A percentile compares a stretch with the other conserved stretches of the same genome.
These are phyloP conservation scores for Amiota minor DNA, from an alignment of 2,888 invertebrate species.

Conservation along the genomic window DNA sequence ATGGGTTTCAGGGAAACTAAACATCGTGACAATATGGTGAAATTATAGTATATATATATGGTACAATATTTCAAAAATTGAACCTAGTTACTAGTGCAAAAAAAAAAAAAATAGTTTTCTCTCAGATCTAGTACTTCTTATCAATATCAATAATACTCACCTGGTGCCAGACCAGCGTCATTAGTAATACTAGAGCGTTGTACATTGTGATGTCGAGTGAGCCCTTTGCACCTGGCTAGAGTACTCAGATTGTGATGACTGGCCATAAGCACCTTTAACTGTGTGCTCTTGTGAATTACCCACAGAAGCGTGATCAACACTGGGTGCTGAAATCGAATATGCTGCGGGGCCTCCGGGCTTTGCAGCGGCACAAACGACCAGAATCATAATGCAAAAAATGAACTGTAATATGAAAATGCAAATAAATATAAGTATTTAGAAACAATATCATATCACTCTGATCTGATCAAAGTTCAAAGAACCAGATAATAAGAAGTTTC, in stretches of 20 bases:
- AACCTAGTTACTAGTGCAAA: no score
- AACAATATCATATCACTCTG: background rate
- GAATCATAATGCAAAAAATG: constrained; percentile 67
- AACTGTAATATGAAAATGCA: constrained; percentile 50
- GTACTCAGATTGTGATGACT: constrained; percentile 73
- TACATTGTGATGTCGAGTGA: constrained; percentile 72
- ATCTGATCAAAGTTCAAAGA: background rate
- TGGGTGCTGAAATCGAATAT: constrained; percentile 72
- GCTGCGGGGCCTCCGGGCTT: constrained; percentile 72
- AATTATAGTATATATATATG: no score
- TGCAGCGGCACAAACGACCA: constrained; percentile 69
- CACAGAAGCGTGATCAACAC: constrained; percentile 72
- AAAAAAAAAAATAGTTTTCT: no score
- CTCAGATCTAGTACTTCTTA: no score
- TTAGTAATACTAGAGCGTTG: constrained; percentile 72
- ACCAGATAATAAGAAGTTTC: background rate
- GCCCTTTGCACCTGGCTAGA: constrained; percentile 73
- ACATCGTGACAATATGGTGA: no score
- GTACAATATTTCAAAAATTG: no score
- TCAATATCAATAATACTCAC: constrained; percentile 43
- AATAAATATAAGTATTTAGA: background rate
- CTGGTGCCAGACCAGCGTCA: constrained; percentile 70
- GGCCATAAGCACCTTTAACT: constrained; percentile 72
- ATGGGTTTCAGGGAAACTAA: no score
- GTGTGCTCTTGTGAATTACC: constrained; percentile 73